Evolutionary conservation across 2,113 vertebrate species (phyloP).

Genomic region (Gymnobelideus leadbeateri): DNA sequence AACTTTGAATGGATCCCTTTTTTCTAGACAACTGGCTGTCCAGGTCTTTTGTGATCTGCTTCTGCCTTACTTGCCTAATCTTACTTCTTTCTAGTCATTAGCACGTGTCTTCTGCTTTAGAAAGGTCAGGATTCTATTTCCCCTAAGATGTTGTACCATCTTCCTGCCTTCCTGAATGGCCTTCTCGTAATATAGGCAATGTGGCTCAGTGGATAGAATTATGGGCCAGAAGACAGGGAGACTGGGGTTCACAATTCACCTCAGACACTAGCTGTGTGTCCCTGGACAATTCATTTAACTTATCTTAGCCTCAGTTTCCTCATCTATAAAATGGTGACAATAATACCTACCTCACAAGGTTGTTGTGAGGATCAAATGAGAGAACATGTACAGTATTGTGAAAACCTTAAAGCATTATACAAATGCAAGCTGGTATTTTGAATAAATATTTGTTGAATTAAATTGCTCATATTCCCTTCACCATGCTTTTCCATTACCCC

Average conservation of each 20-base stretch:
- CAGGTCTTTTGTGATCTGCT: background rate
- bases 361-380: background rate
- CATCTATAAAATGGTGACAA: background rate
- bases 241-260: background rate
- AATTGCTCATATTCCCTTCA: background rate
- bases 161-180: background rate
- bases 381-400: background rate
- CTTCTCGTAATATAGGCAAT: background rate
- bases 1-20: background rate
- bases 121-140: background rate
- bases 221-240: background rate
- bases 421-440: background rate
- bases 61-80: background rate
- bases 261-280: background rate
- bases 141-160: background rate
- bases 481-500: background rate
- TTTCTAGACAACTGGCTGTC: conserved; percentile 20
- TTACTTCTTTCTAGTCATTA: background rate
- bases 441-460: background rate
- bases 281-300: background rate
- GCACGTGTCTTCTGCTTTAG: background rate
- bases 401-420: background rate
- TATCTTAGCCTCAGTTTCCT: background rate
- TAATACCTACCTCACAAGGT: background rate
- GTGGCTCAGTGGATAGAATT: background rate